These are phyloP conservation scores for Phyllostomus hastatus DNA, from an alignment of 2,113 vertebrate genomes.

Conservation along the genomic window DNA sequence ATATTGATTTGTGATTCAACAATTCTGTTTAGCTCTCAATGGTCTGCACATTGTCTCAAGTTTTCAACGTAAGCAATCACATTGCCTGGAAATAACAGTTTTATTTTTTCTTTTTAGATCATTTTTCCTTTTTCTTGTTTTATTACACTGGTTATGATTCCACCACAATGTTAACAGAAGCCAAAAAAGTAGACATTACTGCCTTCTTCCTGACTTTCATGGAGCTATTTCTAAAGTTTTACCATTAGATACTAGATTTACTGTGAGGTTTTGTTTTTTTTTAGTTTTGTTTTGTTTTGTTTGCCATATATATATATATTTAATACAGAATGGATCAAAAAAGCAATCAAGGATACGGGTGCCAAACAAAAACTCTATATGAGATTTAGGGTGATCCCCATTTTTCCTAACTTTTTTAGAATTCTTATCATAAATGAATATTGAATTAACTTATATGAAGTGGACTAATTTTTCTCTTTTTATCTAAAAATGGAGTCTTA, in stretches of 20 bases:
- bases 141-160: not conserved
- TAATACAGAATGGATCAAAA: not conserved
- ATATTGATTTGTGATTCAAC: not conserved
- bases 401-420: not conserved
- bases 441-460: not conserved
- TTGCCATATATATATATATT: no score
- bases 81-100: not conserved
- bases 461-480: not conserved
- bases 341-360: not conserved
- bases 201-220: not conserved
- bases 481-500: not conserved
- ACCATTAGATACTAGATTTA: not conserved
- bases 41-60: not conserved
- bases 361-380: not conserved
- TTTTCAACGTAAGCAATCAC: not conserved
- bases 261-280: not conserved
- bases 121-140: constrained; percentile 3
- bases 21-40: not conserved
- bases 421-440: not conserved
- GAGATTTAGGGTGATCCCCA: not conserved
- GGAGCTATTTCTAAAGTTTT: not conserved
- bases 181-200: not conserved
- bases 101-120: not conserved
- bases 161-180: not conserved
- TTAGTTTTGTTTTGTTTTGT: not conserved